Evolutionary conservation across 2,797 vertebrate species (phyloP), one percentile per base, ranked within the genome.

Genomic region (Heliangelus exortis): DNA sequence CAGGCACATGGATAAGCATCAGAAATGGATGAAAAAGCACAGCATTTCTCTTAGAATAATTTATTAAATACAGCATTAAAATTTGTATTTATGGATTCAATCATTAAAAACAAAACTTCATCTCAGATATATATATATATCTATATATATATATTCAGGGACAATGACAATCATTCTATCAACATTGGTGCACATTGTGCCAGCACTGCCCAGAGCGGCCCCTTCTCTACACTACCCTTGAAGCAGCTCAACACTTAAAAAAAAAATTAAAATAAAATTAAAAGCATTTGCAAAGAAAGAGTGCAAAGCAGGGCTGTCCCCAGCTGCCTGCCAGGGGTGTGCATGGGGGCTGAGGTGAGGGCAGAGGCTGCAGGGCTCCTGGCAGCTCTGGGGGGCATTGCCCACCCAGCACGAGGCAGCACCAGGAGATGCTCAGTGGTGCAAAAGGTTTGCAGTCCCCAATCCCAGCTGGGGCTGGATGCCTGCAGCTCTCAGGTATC

Each of bases 1-100:
- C 51, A 94, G 80, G 83, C 84, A 94, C 54, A 75, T 73, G 90
- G 73, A 51, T 29, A 43, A 95, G 76, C 80, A 54, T 85, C 50
- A 67, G 84, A 85, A 74, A 90, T 51, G 87, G 94, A 92, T 91
- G 94, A 84, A 87, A 74, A 69, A 91, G 90, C 92, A 93, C 84
- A 84, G 82, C 62, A 19, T 48, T 96, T 92, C 89, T 97, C 93
- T 47, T 79, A 92, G 92, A 97, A 97, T 97, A 97, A 97, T 97
- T 97, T 97, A 97, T 97, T 97, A 97, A 97, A 97, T 97, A 97
- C 95, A 95, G 58, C 91, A 93, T 97, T 97, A 96, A 96, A 97
- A 96, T 96, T 92, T 92, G 92, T 85, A 67, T 77, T 93, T 95
- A 67, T 71, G 78, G 94, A 91, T 85, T 95, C 74, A 79, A 79